These are phyloP conservation scores for Aurelia aurita complex sp. Pacific DNA, from an alignment of 30 jellyfish, hydroid and myxozoan species.

Conservation along the genomic window DNA sequence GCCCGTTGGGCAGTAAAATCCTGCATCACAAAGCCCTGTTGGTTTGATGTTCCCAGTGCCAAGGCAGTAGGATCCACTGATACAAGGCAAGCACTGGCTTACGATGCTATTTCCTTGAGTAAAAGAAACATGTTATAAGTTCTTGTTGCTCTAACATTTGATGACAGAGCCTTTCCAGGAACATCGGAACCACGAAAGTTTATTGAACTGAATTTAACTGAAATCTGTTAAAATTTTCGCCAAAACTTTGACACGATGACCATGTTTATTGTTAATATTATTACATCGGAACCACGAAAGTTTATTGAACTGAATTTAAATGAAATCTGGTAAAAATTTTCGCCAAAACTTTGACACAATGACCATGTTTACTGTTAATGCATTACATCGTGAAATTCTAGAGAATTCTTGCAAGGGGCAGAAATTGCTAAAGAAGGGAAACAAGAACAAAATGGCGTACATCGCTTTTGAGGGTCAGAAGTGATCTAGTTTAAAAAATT, in stretches of 20 bases:
- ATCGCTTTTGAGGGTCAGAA: background rate
- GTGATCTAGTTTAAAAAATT: too few relatives aligned
- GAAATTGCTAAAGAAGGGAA: too few relatives aligned
- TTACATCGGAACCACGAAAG: background rate
- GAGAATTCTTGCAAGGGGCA: too few relatives aligned
- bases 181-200: background rate
- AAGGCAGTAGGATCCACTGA: constrained; percentile 82
- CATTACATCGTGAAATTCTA: too few relatives aligned
- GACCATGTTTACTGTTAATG: too few relatives aligned
- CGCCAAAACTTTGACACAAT: too few relatives aligned
- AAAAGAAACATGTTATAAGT: background rate
- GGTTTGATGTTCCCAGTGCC: constrained; percentile 81
- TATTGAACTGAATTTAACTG: background rate
- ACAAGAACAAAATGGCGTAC: background rate
- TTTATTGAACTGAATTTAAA: background rate
- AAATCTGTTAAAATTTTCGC: too few relatives aligned
- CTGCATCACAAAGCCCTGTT: constrained; percentile 88
- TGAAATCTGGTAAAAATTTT: too few relatives aligned
- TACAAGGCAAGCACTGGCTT: constrained; percentile 75
- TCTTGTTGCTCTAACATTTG: too few relatives aligned
- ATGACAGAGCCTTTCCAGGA: background rate
- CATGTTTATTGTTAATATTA: too few relatives aligned
- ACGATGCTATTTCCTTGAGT: constrained; percentile 66
- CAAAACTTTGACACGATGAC: too few relatives aligned
- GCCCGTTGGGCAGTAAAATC: constrained; percentile 92